Base-by-base conservation (phyloP, 2,797 vertebrate genomes). In the Hypotaenidia okinawae region DNA sequence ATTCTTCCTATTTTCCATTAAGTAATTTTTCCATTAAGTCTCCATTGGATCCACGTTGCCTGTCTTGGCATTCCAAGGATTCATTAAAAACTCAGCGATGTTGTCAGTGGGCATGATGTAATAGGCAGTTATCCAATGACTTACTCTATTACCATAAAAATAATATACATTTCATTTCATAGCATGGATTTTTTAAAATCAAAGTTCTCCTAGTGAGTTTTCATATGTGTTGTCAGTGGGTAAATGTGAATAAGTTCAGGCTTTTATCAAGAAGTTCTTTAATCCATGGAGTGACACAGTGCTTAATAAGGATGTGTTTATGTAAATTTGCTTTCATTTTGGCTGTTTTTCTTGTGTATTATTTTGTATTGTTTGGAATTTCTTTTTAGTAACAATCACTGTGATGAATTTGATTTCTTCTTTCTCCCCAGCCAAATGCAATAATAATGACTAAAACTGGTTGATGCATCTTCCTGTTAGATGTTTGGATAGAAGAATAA, bases 281-380 rank as follows among this genome's bases (percentile, higher is more conserved):
- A 57, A 76, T 79, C 39, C 86, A 41, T 37, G 62, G 62, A 83
- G 41, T 90, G 67, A 84, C 24, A 70, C 77, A 61, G 28, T 39
- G 43, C 35, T 94, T 84, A 78, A 80, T 73, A 62, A 82, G 73
- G 89, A 84, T 18, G 45, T 80, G 88, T 89, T 81, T 6, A 74
- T 55, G 32, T 94, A 74, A 85, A 94, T 64, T 70, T 84, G 52
- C 43, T 87, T 86, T 91, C 24, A 43, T 87, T 84, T 85, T 82
- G 59, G 75, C 72, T 55, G 14, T 52, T 96, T 79, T 87, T 84
- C 79, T 9, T 74, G 33, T 52, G 73, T 57, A 74, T 79, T 91
- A 69, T 73, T 92, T 89, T 84, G n/a, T 82, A 55, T 75, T 74
- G 61, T 84, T 93, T 89, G 67, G 47, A 76, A 93, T 91, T 93